Evolutionary conservation across 2,888 invertebrate genomes (phyloP).

Genomic region (Dicyrtoma fusca): DNA sequence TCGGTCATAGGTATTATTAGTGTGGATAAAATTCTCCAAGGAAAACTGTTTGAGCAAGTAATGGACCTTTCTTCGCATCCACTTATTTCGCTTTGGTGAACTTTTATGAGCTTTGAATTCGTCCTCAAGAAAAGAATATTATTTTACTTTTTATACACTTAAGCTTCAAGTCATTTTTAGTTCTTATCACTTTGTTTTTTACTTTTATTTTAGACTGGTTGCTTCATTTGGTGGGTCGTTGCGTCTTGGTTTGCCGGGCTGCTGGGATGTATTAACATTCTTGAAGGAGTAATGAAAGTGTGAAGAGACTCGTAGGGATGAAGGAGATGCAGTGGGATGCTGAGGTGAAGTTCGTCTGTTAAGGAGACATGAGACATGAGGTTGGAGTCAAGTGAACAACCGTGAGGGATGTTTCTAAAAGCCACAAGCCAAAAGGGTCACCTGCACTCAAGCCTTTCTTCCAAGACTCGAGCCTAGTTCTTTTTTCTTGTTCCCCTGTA

Average conservation of each 20-base stretch:
- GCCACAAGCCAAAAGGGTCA: constrained; percentile 18
- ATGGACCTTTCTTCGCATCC: too few species aligned
- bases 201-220: too few species aligned
- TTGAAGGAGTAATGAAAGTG: neutral
- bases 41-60: too few species aligned
- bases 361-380: constrained; percentile 1
- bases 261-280: neutral
- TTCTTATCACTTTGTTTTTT: too few species aligned
- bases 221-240: neutral
- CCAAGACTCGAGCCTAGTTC: neutral
- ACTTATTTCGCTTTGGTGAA: too few species aligned
- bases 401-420: neutral
- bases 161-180: too few species aligned
- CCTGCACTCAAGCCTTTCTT: constrained; percentile 2
- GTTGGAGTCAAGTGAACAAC: neutral
- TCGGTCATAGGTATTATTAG: too few species aligned
- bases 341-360: neutral
- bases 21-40: too few species aligned
- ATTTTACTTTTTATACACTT: too few species aligned
- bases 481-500: constrained; percentile 5
- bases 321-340: neutral
- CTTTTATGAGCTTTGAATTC: too few species aligned
- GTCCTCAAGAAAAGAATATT: too few species aligned
- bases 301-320: neutral
- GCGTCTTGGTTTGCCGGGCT: neutral